These are phyloP conservation scores for Vultur gryphus DNA, from an alignment of 2,797 vertebrate species.

Conservation along the genomic window DNA sequence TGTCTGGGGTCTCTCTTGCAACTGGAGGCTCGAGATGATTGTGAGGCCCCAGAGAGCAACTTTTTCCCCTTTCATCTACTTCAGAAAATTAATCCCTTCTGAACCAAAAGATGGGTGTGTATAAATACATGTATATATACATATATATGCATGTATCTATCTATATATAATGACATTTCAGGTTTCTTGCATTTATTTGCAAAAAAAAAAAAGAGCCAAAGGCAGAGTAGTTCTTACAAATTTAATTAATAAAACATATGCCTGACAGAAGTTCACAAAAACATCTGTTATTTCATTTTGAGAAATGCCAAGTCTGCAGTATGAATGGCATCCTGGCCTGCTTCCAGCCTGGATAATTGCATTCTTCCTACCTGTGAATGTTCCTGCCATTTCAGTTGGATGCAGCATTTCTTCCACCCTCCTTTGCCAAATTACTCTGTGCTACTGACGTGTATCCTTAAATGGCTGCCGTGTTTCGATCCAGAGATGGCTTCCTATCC, in stretches of 20 bases:
- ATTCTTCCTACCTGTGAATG: constrained; percentile 35
- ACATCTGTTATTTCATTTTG: constrained; percentile 36
- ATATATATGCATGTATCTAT: neutral
- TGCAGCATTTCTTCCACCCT: neutral
- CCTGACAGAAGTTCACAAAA: constrained; percentile 15
- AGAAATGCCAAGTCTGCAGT: neutral
- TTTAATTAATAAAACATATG: constrained; percentile 9
- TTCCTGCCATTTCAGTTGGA: neutral
- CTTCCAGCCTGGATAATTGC: constrained; percentile 6
- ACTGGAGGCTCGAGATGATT: neutral
- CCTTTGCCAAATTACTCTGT: neutral
- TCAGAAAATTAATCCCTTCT: neutral
- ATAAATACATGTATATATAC: neutral
- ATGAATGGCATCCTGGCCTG: neutral
- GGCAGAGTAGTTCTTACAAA: neutral
- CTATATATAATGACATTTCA: neutral
- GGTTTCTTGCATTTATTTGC: neutral
- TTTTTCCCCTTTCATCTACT: neutral
- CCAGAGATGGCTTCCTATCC: neutral
- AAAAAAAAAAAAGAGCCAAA: neutral
- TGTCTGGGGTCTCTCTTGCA: neutral
- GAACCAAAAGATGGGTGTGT: neutral
- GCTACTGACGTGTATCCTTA: neutral
- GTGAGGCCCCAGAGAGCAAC: neutral
- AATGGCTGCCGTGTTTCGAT: neutral